Evolutionary conservation across 2,113 vertebrate species (phyloP), one percentile per base, ranked within the genome.

Genomic region (Cochlearius cochlearius): DNA sequence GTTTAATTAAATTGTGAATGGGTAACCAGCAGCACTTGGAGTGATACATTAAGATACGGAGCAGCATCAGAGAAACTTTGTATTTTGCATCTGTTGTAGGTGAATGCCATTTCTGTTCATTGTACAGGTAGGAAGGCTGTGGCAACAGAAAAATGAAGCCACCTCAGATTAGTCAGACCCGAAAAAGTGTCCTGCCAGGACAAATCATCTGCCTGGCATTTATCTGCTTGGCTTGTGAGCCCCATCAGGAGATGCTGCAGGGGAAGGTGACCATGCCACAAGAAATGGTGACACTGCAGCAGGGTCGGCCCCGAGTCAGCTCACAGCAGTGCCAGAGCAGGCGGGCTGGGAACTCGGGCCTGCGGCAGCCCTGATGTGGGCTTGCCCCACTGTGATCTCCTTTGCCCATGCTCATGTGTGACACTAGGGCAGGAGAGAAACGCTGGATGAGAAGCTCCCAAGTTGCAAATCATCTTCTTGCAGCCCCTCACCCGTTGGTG

Each of bases 1-100:
- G 3, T 69, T 60, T 92, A 92, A 95, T 94, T 95, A 85, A 64
- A 32, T 85, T 45, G 15, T 82, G 81, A 85, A 64, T 41, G 39
- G 56, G 58, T n/a, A 64, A 16, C 62, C 58, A n/a, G 67, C n/a
- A 15, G 45, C 2, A 2, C 53, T 88, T 73, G 66, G 53, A 49
- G 62, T 34, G 53, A 78, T 53, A 6, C 15, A 9, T 87, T 41
- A 72, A 87, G 43, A 32, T 45, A 41, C 6, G 0, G 45, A 88
- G 45, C 12, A 66, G 53, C 64, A 34, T 60, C 36, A 75, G 43
- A 68, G 45, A 41, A 92, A n/a, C 52, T 59, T n/a, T n/a, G 47
- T 26, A 0, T 16, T 69, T 80, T 78, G 30, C 73, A 36, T 72
- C 62, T 64, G 39, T 36, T 55, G 56, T 15, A 29, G 43, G 14